A percentile compares a stretch with the other conserved stretches of the same genome.
phyloP scores from a whole-genome alignment of 2,888 invertebrate genomes.

The Andrena hattorfiana region DNA sequence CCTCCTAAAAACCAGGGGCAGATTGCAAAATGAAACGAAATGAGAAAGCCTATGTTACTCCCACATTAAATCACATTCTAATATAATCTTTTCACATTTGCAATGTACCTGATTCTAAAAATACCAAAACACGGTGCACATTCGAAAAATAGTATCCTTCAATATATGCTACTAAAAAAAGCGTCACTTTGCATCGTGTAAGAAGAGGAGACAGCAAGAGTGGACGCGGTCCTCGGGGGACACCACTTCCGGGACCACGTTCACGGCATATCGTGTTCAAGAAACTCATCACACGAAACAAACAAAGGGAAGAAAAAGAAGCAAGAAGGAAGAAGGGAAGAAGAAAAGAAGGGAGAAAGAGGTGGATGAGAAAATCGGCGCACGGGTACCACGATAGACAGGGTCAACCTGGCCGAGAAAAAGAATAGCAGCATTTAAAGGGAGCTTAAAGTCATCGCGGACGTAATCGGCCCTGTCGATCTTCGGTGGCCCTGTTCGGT shows the following conservation, averaged over 20 bases:
- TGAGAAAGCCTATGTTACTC: too few relatives aligned
- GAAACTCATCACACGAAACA: neutral
- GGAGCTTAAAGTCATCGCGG: slow-evolving; percentile 72
- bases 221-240: neutral
- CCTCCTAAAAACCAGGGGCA: too few relatives aligned
- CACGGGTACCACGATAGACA: slow-evolving; percentile 46
- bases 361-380: slow-evolving; percentile 48
- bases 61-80: neutral
- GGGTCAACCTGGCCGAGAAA: slow-evolving; percentile 60
- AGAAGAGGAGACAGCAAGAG: neutral
- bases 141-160: too few relatives aligned
- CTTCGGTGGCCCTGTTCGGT: slow-evolving; percentile 63
- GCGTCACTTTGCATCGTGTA: neutral
- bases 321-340: neutral
- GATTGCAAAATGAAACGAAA: too few relatives aligned
- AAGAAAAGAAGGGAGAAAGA: neutral
- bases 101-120: neutral
- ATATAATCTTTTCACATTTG: neutral
- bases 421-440: slow-evolving; percentile 74
- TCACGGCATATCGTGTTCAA: neutral
- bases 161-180: neutral
- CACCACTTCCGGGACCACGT: slow-evolving; percentile 39
- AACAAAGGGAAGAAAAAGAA: neutral
- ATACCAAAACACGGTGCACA: too few relatives aligned
- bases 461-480: slow-evolving; percentile 75